Evolutionary conservation across 2,113 vertebrate species (phyloP).

Genomic region (Ibidorhyncha struthersii): DNA sequence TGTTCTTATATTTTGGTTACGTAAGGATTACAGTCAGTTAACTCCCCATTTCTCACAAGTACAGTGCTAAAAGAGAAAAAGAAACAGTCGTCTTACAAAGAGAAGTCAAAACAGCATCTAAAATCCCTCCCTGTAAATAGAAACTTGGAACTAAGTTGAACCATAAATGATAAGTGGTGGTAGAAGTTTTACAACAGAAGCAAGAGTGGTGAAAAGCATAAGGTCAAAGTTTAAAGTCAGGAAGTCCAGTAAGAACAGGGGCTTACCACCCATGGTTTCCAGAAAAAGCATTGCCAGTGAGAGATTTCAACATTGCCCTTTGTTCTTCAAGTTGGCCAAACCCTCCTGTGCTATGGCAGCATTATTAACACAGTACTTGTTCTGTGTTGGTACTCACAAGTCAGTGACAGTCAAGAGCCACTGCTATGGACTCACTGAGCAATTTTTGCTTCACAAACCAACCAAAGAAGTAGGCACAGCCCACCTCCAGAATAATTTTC

Average conservation of each 20-base stretch:
- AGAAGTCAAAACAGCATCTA: neutral
- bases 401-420: neutral
- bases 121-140: neutral
- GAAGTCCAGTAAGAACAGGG: neutral
- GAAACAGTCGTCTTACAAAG: neutral
- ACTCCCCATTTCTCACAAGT: neutral
- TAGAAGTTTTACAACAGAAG: neutral
- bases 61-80: neutral
- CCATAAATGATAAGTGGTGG: neutral
- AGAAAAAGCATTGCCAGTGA: neutral
- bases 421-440: neutral
- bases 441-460: neutral
- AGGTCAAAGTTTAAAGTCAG: neutral
- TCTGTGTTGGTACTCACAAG: neutral
- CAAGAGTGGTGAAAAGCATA: neutral
- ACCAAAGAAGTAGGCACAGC: neutral
- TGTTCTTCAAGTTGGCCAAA: neutral
- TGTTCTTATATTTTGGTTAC: neutral
- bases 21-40: neutral
- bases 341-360: neutral
- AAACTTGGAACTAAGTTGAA: neutral
- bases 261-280: neutral
- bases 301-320: neutral
- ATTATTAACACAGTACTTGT: neutral
- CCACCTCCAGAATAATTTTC: neutral